Evolutionary conservation across 1,140 invertebrate genomes (phyloP).

Genomic region (Caerostris extrusa): DNA sequence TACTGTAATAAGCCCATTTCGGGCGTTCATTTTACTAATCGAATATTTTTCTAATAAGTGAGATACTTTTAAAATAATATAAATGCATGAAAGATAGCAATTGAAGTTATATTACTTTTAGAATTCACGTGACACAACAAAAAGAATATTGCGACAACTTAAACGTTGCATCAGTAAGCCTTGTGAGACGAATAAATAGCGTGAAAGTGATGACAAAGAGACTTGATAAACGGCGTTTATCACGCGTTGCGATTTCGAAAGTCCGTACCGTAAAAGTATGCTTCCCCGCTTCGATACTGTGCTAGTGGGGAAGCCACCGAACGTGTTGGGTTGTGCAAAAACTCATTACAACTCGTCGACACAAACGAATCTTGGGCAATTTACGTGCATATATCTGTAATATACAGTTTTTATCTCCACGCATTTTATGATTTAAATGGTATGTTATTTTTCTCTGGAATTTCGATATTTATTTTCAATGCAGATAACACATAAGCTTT

Average conservation of each 20-base stretch:
- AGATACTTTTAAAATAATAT: too few species aligned
- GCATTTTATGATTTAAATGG: too few species aligned
- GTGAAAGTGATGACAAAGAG: neutral
- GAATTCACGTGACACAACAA: neutral
- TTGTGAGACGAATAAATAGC: neutral
- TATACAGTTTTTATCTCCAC: too few species aligned
- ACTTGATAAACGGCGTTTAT: neutral
- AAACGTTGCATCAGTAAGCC: neutral
- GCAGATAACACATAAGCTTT: too few species aligned
- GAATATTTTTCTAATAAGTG: too few species aligned
- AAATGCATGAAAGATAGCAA: too few species aligned
- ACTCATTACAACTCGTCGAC: neutral
- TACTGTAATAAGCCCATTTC: too few species aligned
- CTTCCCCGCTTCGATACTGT: neutral
- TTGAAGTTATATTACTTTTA: neutral
- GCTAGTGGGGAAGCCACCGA: neutral
- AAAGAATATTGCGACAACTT: neutral
- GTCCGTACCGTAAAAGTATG: slow-evolving; percentile 1
- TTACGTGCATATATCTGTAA: too few species aligned
- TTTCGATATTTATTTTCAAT: too few species aligned
- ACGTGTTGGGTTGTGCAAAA: neutral
- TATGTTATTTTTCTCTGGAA: too few species aligned
- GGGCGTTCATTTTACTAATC: too few species aligned
- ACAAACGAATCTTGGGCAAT: too few species aligned
- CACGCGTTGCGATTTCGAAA: neutral